Evolutionary conservation across 1,140 invertebrate genomes (phyloP), one percentile per base, ranked within the genome.

Genomic region (Drosophila kepulauana): DNA sequence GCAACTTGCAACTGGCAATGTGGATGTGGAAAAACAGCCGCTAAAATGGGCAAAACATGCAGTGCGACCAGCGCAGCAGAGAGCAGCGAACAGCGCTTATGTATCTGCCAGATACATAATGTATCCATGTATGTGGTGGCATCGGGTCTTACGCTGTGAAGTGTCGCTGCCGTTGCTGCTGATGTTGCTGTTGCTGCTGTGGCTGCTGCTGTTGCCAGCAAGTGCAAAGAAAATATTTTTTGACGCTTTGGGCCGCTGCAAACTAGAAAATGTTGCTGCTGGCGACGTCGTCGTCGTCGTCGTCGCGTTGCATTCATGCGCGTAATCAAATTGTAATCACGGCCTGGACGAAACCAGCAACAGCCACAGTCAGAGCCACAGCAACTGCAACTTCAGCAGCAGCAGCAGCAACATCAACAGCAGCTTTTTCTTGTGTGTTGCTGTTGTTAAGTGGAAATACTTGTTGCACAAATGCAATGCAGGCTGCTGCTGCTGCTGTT

Each of bases 251-350:
- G 84, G 69, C 84, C 72, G 72, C 72, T 71, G 51, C 85, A 87
- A 84, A 87, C 84, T 88, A 89, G 85, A 89, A 89, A 89, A 85
- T 90, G 78, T 78, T 72, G 74, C 49, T 76, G 69, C 63, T 78
- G 70, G 79, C 82, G 54, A 81, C 69, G 68, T 63, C 20, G 20
- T 25, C 20, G 20, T 20, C 16, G 16, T 20, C 20, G 20, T 20
- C 20, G 20, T 25, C 67, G 82, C 85, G 78, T 79, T 84, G 85
- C 85, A 89, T 89, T 89, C 86, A 89, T 89, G 85, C 85, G 85
- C 85, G 82, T 90, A 90, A 90, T 90, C 86, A 89, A 89, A 89
- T 90, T 86, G 86, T 89, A 91, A 89, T 89, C 86, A 91, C 79
- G 74, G 87, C 86, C 74, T 90, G 79, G 72, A 86, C 80, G 64